Evolutionary conservation across 2,888 invertebrate genomes (phyloP).

Genomic region (Melieria crassipennis): DNA sequence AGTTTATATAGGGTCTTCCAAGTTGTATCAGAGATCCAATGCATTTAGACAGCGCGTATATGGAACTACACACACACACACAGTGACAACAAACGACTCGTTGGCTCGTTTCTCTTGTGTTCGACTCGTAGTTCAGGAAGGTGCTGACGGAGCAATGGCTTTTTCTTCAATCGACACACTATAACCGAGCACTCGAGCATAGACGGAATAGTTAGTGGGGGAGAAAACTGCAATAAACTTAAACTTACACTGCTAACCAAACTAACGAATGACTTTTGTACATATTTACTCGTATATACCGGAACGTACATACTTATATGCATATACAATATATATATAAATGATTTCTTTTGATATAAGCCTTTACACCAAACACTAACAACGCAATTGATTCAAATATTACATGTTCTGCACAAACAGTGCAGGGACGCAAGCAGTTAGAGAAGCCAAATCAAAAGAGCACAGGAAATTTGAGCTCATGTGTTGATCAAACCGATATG

Average conservation of each 20-base stretch:
- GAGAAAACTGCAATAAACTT: conserved; percentile 14
- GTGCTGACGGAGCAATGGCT: no score
- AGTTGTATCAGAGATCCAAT: conserved; percentile 34
- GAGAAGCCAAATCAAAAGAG: no score
- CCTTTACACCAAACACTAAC: no score
- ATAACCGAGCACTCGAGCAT: background rate
- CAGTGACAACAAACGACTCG: background rate
- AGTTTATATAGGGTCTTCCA: conserved; percentile 29
- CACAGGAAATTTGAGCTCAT: no score
- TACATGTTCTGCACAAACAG: no score
- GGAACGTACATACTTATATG: no score
- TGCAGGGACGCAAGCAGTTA: no score
- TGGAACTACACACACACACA: background rate
- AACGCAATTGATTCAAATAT: no score
- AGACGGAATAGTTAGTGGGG: background rate
- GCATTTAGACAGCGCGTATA: conserved; percentile 10
- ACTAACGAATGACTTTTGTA: conserved; percentile 27
- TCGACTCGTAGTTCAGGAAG: background rate
- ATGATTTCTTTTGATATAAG: no score
- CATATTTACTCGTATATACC: background rate
- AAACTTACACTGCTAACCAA: conserved; percentile 21
- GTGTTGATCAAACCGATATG: no score
- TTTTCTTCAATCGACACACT: no score
- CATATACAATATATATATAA: background rate
- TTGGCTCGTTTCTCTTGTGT: conserved; percentile 7